These are phyloP conservation scores for Enteromius anoplus DNA, from an alignment of 2,797 vertebrate genomes.

Conservation along the genomic window DNA sequence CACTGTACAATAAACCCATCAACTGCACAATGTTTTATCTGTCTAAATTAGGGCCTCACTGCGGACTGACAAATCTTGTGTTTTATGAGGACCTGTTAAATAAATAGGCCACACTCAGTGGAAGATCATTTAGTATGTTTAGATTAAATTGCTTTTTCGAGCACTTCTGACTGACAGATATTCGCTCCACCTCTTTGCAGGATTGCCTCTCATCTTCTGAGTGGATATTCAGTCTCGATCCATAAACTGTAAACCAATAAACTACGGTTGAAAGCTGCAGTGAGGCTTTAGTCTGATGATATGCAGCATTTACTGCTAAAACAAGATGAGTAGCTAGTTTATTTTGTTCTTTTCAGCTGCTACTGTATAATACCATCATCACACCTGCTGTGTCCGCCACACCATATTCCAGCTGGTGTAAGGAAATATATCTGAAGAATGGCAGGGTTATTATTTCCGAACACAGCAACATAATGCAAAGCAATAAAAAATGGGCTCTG, in stretches of 20 bases:
- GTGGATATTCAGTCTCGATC: neutral
- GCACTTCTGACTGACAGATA: conserved; percentile 8
- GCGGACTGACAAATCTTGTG: neutral
- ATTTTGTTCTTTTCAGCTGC: conserved; percentile 26
- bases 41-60: neutral
- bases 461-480: conserved; percentile 4
- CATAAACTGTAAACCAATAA: neutral
- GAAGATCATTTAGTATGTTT: conserved; percentile 17
- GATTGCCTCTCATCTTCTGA: conserved; percentile 20
- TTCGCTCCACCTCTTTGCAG: conserved; percentile 29
- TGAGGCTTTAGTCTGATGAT: neutral
- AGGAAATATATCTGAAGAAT: conserved; percentile 7
- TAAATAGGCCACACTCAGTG: neutral
- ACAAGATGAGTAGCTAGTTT: neutral
- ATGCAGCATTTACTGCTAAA: neutral
- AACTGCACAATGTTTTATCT: neutral
- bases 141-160: conserved; percentile 15
- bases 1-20: neutral
- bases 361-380: conserved; percentile 4
- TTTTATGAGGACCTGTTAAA: conserved; percentile 15
- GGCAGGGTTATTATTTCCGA: conserved; percentile 9
- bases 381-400: conserved; percentile 13
- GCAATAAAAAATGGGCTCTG: neutral
- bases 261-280: neutral
- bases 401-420: neutral